Evolutionary conservation across 2,888 invertebrate species (phyloP).

Genomic region (Xanthorhoe designata): DNA sequence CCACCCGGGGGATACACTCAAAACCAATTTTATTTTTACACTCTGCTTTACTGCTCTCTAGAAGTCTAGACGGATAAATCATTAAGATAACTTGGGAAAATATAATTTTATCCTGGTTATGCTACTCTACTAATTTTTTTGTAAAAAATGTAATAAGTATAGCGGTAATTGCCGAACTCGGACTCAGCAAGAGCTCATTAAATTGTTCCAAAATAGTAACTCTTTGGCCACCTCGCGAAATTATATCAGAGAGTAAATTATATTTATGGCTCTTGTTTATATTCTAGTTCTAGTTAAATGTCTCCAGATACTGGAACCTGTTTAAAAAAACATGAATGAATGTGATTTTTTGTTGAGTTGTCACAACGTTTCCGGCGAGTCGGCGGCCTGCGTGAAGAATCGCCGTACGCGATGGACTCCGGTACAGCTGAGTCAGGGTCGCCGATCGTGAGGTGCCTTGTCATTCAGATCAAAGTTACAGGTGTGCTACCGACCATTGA

Average conservation of each 20-base stretch:
- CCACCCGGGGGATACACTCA: slow-evolving; percentile 68
- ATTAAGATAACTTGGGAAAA: slow-evolving; percentile 9
- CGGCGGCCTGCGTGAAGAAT: slow-evolving; percentile 78
- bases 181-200: neutral
- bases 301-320: slow-evolving; percentile 57
- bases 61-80: slow-evolving; percentile 25
- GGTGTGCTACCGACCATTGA: slow-evolving; percentile 33
- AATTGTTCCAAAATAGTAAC: neutral
- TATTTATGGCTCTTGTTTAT: slow-evolving; percentile 25
- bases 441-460: slow-evolving; percentile 23
- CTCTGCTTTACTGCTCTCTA: slow-evolving; percentile 28
- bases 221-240: slow-evolving; percentile 8
- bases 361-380: slow-evolving; percentile 80
- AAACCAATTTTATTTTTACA: slow-evolving; percentile 49
- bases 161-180: neutral
- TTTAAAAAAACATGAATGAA: slow-evolving; percentile 79
- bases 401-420: slow-evolving; percentile 77
- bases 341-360: slow-evolving; percentile 83
- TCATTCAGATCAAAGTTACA: slow-evolving; percentile 30
- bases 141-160: neutral
- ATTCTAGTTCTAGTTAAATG: slow-evolving; percentile 31
- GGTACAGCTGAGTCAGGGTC: slow-evolving; percentile 44
- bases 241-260: slow-evolving; percentile 15
- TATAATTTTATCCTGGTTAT: neutral
- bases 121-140: neutral